Evolutionary conservation across 2,888 invertebrate genomes (phyloP), one percentile per base, ranked within the genome.

Genomic region (Nomada ruficornis): DNA sequence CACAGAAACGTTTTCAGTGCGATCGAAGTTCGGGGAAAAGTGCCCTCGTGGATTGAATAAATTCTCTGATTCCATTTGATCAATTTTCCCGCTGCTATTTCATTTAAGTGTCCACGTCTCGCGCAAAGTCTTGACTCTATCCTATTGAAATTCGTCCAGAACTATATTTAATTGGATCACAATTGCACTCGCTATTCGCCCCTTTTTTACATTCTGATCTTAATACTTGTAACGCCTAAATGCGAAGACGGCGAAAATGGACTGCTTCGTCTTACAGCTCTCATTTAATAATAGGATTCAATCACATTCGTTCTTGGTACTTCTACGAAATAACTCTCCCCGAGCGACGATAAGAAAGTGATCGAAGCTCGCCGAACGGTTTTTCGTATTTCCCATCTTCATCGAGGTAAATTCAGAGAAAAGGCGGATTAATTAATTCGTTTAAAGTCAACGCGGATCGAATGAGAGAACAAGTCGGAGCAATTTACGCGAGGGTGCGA

Each of bases 131-230:
- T 50, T 23, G 23, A 60, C 64, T 62, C n/a, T 44, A 26, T 47
- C 76, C 60, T 44, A 42, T 54, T 63, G 23, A 50, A 23, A 52
- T 36, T 44, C 23, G 36, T 26, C 36, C 62, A 63, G 47, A 64
- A 62, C 70, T 64, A 60, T 69, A 77, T 67, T 73, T 79, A 78
- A 77, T 67, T 13, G 82, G n/a, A 70, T 70, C 13, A 18, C 50
- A 44, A 65, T 15, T n/a, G 44, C 10, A 18, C 36, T 36, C 20
- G 5, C 52, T 63, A n/a, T 55, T 55, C 50, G 29, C 20, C 26
- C 26, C 11, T 55, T 47, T 47, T 13, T 18, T 36, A n/a, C 59
- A 36, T 52, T 44, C 18, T n/a, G 26, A 80, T 50, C 63, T 68
- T 72, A 36, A 36, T 36, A 52, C n/a, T 7, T 26, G 0, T 10